phyloP scores from a whole-genome alignment of 2,797 vertebrate species.

The Tiaroga cobitis region DNA sequence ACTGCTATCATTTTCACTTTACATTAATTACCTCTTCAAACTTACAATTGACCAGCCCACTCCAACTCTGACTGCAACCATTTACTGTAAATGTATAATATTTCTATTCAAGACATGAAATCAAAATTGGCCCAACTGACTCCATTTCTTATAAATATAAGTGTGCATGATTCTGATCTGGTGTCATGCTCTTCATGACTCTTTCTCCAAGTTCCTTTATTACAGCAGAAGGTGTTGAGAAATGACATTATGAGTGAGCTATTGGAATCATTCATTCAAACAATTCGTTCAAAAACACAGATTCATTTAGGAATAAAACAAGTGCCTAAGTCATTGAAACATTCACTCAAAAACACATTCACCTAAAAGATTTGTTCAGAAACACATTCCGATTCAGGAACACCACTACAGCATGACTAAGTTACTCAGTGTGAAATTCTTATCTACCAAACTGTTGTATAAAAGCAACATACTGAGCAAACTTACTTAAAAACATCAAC shows the following conservation, averaged over 20 bases:
- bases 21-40: constrained; percentile 72
- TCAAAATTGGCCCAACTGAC: constrained; percentile 15
- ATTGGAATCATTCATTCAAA: neutral
- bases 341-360: neutral
- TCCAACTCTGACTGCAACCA: constrained; percentile 65
- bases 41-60: constrained; percentile 69
- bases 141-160: neutral
- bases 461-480: constrained; percentile 26
- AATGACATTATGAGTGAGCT: neutral
- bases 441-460: neutral
- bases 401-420: neutral
- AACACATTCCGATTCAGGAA: neutral
- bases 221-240: neutral
- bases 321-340: neutral
- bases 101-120: constrained; percentile 20
- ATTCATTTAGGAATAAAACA: neutral
- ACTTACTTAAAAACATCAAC: constrained; percentile 40
- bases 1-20: constrained; percentile 80
- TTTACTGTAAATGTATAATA: constrained; percentile 58
- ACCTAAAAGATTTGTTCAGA: neutral
- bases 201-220: neutral
- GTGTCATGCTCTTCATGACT: neutral
- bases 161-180: neutral
- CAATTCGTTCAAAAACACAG: neutral
- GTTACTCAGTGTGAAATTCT: neutral